These are phyloP conservation scores for Phyllotis vaccarum DNA, from an alignment of 2,797 vertebrate species.

Conservation along the genomic window DNA sequence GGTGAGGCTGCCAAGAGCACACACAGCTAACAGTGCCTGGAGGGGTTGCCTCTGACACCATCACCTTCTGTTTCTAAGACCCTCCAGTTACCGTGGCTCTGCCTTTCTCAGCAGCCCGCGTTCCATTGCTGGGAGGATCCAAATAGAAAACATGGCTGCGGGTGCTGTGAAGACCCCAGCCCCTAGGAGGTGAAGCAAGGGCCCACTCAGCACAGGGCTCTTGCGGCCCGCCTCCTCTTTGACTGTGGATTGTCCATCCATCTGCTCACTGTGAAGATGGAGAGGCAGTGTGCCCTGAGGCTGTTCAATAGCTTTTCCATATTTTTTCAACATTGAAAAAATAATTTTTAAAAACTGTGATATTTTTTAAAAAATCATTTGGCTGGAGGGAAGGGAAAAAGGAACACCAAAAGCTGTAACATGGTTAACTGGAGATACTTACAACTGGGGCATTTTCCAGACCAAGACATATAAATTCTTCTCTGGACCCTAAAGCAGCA, in stretches of 20 bases:
- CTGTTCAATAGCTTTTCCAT: slow-evolving; percentile 81
- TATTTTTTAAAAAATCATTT: slow-evolving; percentile 82
- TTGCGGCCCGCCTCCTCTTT: slow-evolving; percentile 54
- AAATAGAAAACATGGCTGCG: not conserved
- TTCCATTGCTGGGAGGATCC: slow-evolving; percentile 17
- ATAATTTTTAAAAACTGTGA: slow-evolving; percentile 82
- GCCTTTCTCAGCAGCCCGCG: not conserved
- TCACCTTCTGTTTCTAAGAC: slow-evolving; percentile 20
- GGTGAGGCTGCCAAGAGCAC: slow-evolving; percentile 27
- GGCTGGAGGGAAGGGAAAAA: slow-evolving; percentile 87
- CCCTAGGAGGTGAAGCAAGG: slow-evolving; percentile 43
- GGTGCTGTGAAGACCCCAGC: not conserved
- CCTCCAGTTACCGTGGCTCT: slow-evolving; percentile 32
- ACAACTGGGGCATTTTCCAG: slow-evolving; percentile 89
- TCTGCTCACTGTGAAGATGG: slow-evolving; percentile 81
- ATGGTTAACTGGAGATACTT: slow-evolving; percentile 91
- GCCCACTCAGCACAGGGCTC: slow-evolving; percentile 64
- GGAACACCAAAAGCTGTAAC: slow-evolving; percentile 88
- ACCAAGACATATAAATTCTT: slow-evolving; percentile 87
- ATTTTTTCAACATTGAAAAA: slow-evolving; percentile 82
- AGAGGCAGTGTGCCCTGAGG: slow-evolving; percentile 80
- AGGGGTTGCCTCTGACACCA: not conserved
- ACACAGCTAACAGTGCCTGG: not conserved
- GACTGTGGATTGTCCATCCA: slow-evolving; percentile 60
- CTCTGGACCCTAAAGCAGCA: slow-evolving; percentile 89